These are phyloP conservation scores for Rhopalosiphum maidis DNA, from an alignment of 1,140 invertebrate genomes.

Conservation along the genomic window DNA sequence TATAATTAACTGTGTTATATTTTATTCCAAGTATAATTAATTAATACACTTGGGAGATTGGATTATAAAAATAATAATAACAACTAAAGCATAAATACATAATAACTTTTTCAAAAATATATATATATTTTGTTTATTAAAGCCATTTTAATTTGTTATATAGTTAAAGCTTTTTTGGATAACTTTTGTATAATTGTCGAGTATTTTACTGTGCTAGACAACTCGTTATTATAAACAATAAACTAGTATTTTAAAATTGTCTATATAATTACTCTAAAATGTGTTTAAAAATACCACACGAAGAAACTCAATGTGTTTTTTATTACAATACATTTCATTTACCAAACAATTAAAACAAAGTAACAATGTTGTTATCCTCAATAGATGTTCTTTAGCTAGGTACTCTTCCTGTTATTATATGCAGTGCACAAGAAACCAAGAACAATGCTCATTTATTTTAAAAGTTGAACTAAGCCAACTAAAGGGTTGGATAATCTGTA, in stretches of 20 bases:
- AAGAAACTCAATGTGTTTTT: not conserved
- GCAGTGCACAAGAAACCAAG: not conserved
- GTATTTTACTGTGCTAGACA: not conserved
- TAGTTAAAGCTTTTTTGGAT: not conserved
- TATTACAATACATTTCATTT: constrained; percentile 18
- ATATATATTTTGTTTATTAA: not conserved
- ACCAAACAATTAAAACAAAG: not conserved
- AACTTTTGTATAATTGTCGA: not conserved
- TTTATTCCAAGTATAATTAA: not conserved
- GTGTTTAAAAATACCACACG: not conserved
- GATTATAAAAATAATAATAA: not conserved
- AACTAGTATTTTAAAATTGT: not conserved
- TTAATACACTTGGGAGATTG: not conserved
- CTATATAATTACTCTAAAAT: not conserved
- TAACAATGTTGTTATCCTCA: not conserved
- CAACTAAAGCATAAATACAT: not conserved
- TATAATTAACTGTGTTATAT: not conserved
- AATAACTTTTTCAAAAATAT: not conserved
- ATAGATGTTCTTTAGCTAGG: not conserved
- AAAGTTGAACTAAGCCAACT: not conserved
- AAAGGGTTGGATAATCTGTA: not conserved
- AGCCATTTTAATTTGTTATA: not conserved
- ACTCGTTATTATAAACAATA: not conserved
- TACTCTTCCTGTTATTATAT: constrained; percentile 24
- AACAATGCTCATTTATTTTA: not conserved